A percentile compares a stretch with the other conserved stretches of the same genome.
These are phyloP conservation scores for Mythimna loreyi DNA, from an alignment of 2,888 invertebrate species.

Conservation along the genomic window DNA sequence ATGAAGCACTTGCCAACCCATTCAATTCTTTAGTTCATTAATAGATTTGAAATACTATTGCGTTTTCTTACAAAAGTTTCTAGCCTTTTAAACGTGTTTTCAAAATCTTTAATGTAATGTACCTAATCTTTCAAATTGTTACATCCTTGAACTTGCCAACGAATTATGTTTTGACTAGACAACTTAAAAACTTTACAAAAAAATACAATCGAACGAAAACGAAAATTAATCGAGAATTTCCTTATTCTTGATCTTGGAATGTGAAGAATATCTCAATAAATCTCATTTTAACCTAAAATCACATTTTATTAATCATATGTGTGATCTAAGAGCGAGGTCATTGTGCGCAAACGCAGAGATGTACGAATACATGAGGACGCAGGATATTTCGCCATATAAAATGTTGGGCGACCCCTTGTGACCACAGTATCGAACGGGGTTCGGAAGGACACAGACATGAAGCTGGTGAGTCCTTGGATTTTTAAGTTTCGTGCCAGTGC, in stretches of 20 bases:
- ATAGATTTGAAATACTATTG: slow-evolving; percentile 16
- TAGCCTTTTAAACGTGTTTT: not conserved
- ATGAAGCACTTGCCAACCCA: slow-evolving; percentile 51
- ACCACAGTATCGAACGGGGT: slow-evolving; percentile 83
- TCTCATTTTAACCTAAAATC: slow-evolving; percentile 62
- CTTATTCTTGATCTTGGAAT: slow-evolving; percentile 17
- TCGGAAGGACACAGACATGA: slow-evolving; percentile 88
- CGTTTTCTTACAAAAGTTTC: not conserved
- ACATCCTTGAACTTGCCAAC: slow-evolving; percentile 12
- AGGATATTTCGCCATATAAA: slow-evolving; percentile 86
- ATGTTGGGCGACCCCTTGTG: slow-evolving; percentile 79
- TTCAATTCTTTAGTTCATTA: slow-evolving; percentile 42
- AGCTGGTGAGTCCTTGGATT: slow-evolving; percentile 88
- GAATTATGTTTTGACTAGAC: slow-evolving; percentile 4
- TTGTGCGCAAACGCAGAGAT: slow-evolving; percentile 79
- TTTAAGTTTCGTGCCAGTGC: slow-evolving; percentile 68
- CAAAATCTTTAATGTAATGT: not conserved
- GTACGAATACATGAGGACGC: slow-evolving; percentile 79
- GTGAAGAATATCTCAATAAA: slow-evolving; percentile 30
- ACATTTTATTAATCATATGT: slow-evolving; percentile 63
- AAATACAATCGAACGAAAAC: not conserved
- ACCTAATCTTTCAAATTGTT: not conserved
- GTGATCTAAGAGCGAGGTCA: slow-evolving; percentile 82
- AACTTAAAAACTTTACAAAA: not conserved
- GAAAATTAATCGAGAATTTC: slow-evolving; percentile 13